Percentiles rank a stretch among this genome's conserved stretches.
Evolutionary conservation across 2,113 vertebrate genomes (phyloP).

Genomic region (Aldabrachelys gigantea): DNA sequence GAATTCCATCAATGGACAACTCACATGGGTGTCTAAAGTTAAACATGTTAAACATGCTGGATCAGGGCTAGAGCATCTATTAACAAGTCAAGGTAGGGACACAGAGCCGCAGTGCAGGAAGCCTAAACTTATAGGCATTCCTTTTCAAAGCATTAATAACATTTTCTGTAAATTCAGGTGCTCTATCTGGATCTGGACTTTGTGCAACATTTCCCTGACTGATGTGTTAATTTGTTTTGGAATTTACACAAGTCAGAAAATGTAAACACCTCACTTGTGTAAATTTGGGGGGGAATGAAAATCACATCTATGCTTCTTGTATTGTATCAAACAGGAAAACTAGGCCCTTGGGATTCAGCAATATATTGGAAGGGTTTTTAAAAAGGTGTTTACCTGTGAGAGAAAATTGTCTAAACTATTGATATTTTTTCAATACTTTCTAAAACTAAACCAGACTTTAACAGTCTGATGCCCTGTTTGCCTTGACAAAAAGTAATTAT

Average conservation of each 20-base stretch:
- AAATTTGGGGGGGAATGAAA: not conserved
- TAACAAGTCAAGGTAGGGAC: not conserved
- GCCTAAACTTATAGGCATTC: not conserved
- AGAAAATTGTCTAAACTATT: not conserved
- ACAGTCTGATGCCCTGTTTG: constrained; percentile 29
- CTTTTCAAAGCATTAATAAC: not conserved
- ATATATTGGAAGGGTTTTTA: not conserved
- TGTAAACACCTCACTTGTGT: constrained; percentile 27
- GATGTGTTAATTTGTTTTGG: not conserved
- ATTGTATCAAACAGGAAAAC: not conserved
- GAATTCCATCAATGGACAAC: not conserved
- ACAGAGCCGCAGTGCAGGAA: not conserved
- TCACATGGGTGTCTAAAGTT: not conserved
- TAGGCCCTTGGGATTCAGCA: not conserved
- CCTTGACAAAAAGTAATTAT: constrained; percentile 65
- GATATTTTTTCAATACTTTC: constrained; percentile 57
- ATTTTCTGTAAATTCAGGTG: too few species aligned
- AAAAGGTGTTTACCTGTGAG: not conserved
- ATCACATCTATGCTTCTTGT: not conserved
- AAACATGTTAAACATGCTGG: not conserved
- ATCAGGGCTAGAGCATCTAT: not conserved
- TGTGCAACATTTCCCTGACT: not conserved
- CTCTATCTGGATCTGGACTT: not conserved
- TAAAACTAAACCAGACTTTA: constrained; percentile 7
- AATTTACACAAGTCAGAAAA: not conserved